phyloP scores from a whole-genome alignment of 2,888 invertebrate genomes.

The Drosophila formosana region DNA sequence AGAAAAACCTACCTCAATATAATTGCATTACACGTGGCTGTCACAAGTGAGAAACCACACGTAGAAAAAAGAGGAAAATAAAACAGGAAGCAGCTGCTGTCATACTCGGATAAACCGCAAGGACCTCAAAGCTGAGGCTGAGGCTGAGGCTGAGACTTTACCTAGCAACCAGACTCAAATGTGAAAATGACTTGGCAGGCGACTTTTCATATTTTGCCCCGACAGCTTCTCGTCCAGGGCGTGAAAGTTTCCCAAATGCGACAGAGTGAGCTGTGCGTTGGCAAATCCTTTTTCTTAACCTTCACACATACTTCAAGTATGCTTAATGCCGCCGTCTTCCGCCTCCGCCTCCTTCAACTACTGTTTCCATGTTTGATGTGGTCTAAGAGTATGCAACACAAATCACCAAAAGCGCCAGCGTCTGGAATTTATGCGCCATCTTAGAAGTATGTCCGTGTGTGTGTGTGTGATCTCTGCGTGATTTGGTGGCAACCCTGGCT shows the following conservation, averaged over 20 bases:
- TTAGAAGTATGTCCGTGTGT: conserved; percentile 27
- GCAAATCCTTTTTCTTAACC: conserved; percentile 79
- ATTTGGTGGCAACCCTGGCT: conserved; percentile 47
- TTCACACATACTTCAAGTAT: conserved; percentile 73
- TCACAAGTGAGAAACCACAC: conserved; percentile 56
- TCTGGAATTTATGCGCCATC: conserved; percentile 79
- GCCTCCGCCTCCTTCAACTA: not conserved
- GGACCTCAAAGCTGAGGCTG: conserved; percentile 33
- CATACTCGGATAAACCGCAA: conserved; percentile 43
- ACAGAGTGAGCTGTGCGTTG: conserved; percentile 35
- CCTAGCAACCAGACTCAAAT: conserved; percentile 55
- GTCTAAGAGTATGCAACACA: conserved; percentile 67
- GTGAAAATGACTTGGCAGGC: conserved; percentile 60
- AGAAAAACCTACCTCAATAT: conserved; percentile 71
- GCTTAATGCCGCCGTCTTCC: conserved; percentile 50
- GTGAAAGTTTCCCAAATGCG: conserved; percentile 21
- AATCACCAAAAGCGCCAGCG: conserved; percentile 63
- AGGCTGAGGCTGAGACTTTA: conserved; percentile 20
- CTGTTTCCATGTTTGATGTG: conserved; percentile 68
- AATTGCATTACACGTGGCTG: conserved; percentile 78
- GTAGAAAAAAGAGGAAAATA: conserved; percentile 14
- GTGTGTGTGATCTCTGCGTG: conserved; percentile 31
- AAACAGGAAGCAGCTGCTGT: conserved; percentile 41
- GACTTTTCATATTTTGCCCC: conserved; percentile 75
- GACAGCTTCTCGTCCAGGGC: conserved; percentile 12